These are phyloP conservation scores for Gopherus flavomarginatus DNA, from an alignment of 2,113 vertebrate species.

Conservation along the genomic window DNA sequence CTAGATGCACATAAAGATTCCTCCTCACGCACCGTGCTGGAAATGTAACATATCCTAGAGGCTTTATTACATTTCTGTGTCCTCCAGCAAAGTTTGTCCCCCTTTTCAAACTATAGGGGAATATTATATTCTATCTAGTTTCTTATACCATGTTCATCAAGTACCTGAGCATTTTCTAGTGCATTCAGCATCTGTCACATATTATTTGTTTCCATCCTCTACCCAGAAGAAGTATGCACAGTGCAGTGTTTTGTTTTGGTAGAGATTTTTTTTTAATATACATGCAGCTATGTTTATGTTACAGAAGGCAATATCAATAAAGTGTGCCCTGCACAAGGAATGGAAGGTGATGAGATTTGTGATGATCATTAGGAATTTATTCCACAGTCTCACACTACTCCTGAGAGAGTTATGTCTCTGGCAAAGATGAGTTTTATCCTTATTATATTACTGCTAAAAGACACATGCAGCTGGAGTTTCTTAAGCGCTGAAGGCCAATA, in stretches of 20 bases:
- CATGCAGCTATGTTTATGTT: neutral
- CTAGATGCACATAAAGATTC: fast-evolving
- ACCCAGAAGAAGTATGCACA: neutral
- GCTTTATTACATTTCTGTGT: neutral
- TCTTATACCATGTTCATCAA: neutral
- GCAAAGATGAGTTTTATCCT: neutral
- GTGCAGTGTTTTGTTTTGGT: neutral
- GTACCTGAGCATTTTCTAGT: neutral
- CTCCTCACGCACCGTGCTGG: neutral
- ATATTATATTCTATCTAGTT: fast-evolving
- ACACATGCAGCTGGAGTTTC: neutral
- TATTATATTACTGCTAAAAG: neutral
- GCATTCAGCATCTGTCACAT: neutral
- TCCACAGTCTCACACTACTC: neutral
- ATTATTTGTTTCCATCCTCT: neutral
- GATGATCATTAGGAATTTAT: neutral
- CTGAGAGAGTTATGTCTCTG: neutral
- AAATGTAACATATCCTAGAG: neutral
- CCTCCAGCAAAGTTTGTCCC: neutral
- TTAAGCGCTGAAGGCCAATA: neutral
- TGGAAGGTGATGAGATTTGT: neutral
- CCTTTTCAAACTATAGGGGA: neutral
- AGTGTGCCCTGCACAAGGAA: neutral
- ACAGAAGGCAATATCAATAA: neutral
- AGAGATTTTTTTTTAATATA: neutral